phyloP scores from a whole-genome alignment of 1,140 invertebrate genomes.

The Epicauta chinensis region DNA sequence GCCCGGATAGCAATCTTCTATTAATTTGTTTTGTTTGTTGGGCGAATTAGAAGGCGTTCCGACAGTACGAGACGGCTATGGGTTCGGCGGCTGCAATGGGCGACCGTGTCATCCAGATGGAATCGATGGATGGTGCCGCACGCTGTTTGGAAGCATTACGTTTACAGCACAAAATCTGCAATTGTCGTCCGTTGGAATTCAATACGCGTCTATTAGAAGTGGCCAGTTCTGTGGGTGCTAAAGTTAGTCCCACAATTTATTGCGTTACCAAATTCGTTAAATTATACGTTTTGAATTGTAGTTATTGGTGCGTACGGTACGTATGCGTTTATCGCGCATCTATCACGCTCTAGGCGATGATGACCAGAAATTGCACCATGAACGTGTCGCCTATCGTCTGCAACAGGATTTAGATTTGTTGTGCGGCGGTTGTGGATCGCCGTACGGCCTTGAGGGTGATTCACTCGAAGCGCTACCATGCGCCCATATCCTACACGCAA shows the following conservation, averaged over 20 bases:
- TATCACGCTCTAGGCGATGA: constrained; percentile 74
- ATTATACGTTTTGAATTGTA: constrained; percentile 39
- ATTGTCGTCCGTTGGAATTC: constrained; percentile 75
- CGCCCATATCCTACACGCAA: constrained; percentile 76
- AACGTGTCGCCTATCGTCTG: constrained; percentile 59
- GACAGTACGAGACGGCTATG: constrained; percentile 78
- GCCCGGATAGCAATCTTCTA: no score
- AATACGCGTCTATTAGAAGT: constrained; percentile 74
- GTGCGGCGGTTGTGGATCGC: constrained; percentile 68
- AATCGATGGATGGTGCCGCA: constrained; percentile 79
- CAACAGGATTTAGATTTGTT: constrained; percentile 67
- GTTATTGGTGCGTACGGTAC: constrained; percentile 70
- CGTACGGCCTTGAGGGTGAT: constrained; percentile 67
- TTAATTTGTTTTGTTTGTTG: background rate
- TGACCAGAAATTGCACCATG: constrained; percentile 67
- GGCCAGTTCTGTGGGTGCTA: constrained; percentile 71
- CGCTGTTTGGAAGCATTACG: constrained; percentile 69
- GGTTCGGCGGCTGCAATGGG: constrained; percentile 69
- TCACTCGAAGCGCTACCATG: constrained; percentile 73
- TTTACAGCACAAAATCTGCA: constrained; percentile 74
- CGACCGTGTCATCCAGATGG: constrained; percentile 76
- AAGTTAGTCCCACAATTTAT: constrained; percentile 57
- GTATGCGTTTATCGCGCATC: constrained; percentile 66
- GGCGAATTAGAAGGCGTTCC: constrained; percentile 55
- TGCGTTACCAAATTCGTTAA: background rate